Conservation (phyloP, 1,140 invertebrate genomes). For the Aphis gossypii region DNA sequence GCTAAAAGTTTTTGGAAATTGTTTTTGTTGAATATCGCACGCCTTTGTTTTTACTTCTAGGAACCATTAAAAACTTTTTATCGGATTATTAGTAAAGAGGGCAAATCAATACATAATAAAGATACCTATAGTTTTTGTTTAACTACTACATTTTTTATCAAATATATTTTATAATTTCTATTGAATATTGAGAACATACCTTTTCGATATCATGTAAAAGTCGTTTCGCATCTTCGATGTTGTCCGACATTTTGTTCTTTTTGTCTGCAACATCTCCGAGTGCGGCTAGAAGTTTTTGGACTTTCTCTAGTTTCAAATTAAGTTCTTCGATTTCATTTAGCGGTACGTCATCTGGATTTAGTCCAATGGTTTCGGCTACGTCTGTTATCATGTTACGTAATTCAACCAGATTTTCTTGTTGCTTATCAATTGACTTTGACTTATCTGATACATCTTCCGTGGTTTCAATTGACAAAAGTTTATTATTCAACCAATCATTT, state of each 20-base stretch:
- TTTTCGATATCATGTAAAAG: constrained; percentile 61
- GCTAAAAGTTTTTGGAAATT: constrained; percentile 38
- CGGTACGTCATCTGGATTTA: constrained; percentile 70
- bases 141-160: not conserved
- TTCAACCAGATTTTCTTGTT: constrained; percentile 76
- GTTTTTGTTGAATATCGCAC: constrained; percentile 51
- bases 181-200: constrained; percentile 43
- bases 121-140: not conserved
- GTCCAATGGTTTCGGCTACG: constrained; percentile 78
- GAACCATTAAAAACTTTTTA: constrained; percentile 57
- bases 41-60: not conserved
- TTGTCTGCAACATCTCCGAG: constrained; percentile 76
- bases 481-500: not conserved
- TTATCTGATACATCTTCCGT: constrained; percentile 32
- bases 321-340: constrained; percentile 79
- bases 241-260: constrained; percentile 67
- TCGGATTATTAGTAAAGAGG: constrained; percentile 54
- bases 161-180: constrained; percentile 7
- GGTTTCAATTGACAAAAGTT: constrained; percentile 17
- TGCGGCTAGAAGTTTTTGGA: constrained; percentile 75
- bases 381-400: constrained; percentile 76
- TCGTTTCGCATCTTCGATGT: constrained; percentile 59
- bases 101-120: constrained; percentile 60
- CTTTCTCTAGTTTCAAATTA: constrained; percentile 77
- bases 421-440: constrained; percentile 30